Evolutionary conservation across 2,888 invertebrate genomes (phyloP).

Genomic region (Macropis europaea): DNA sequence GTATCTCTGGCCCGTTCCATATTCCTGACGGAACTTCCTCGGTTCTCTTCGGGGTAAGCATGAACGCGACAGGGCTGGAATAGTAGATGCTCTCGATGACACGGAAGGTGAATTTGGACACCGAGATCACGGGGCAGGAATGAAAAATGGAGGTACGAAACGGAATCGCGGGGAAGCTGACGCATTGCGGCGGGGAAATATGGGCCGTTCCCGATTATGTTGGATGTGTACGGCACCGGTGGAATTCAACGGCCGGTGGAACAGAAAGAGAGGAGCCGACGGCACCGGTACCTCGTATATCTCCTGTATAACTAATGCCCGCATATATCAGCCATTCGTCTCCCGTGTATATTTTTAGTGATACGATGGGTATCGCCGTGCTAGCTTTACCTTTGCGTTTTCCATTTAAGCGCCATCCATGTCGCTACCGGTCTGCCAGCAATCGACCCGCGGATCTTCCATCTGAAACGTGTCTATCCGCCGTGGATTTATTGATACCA

Average conservation of each 20-base stretch:
- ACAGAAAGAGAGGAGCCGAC: conserved; percentile 55
- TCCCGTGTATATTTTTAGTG: conserved; percentile 43
- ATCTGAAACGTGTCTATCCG: conserved; percentile 1
- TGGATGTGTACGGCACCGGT: conserved; percentile 60
- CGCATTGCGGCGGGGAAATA: conserved; percentile 62
- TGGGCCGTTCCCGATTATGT: conserved; percentile 54
- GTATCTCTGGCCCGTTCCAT: background rate
- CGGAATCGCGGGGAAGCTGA: conserved; percentile 51
- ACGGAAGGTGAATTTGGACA: conserved; percentile 55
- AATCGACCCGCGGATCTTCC: conserved; percentile 7
- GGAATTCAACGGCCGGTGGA: conserved; percentile 59
- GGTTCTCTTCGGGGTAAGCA: background rate
- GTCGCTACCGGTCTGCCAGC: background rate
- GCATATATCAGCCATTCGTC: conserved; percentile 66
- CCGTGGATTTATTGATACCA: conserved; percentile 11
- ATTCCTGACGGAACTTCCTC: conserved; percentile 2
- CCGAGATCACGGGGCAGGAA: conserved; percentile 29
- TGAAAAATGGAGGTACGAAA: conserved; percentile 57
- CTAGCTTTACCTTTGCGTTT: conserved; percentile 8
- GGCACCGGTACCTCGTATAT: conserved; percentile 66
- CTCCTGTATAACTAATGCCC: conserved; percentile 70
- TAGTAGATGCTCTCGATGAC: conserved; percentile 52
- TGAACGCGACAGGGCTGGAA: conserved; percentile 11
- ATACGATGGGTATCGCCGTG: conserved; percentile 10
- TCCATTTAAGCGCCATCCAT: conserved; percentile 29